Evolutionary conservation across 1,140 invertebrate species (phyloP).

Genomic region (Camponotus pennsylvanicus): DNA sequence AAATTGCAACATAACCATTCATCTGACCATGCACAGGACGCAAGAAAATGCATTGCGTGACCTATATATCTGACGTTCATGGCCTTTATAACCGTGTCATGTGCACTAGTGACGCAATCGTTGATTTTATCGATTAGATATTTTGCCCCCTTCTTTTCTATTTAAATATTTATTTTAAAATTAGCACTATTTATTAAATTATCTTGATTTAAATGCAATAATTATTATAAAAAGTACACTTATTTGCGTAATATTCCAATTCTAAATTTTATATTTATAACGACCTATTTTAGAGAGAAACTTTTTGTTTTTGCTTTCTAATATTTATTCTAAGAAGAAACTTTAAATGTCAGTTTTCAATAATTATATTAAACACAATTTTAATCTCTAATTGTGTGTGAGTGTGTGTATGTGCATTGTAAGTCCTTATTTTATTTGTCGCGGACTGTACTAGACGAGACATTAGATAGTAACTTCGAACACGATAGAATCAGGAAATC

Average conservation of each 20-base stretch:
- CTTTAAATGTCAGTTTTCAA: background rate
- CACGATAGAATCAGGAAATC: constrained; percentile 47
- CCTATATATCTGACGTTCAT: constrained; percentile 47
- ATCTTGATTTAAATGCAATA: background rate
- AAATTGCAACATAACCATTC: constrained; percentile 25
- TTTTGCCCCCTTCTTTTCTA: background rate
- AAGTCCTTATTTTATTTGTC: constrained; percentile 7
- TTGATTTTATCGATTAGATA: constrained; percentile 38
- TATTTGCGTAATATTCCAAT: background rate
- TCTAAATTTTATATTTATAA: background rate
- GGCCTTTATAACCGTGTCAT: constrained; percentile 33
- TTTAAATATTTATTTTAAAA: constrained; percentile 20
- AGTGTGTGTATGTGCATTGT: background rate
- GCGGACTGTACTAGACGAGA: background rate
- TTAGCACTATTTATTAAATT: background rate
- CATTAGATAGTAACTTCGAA: constrained; percentile 41
- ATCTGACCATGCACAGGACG: constrained; percentile 25
- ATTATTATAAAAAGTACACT: background rate
- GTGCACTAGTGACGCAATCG: constrained; percentile 1
- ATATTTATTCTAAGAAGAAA: background rate
- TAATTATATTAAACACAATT: background rate
- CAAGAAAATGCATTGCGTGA: constrained; percentile 49
- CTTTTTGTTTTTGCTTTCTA: background rate
- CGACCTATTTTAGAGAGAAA: background rate
- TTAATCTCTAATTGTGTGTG: background rate